Percentiles rank a stretch among this genome's conserved stretches.
phyloP scores from a whole-genome alignment of 2,113 vertebrate genomes.

The Cryptotis parvus region DNA sequence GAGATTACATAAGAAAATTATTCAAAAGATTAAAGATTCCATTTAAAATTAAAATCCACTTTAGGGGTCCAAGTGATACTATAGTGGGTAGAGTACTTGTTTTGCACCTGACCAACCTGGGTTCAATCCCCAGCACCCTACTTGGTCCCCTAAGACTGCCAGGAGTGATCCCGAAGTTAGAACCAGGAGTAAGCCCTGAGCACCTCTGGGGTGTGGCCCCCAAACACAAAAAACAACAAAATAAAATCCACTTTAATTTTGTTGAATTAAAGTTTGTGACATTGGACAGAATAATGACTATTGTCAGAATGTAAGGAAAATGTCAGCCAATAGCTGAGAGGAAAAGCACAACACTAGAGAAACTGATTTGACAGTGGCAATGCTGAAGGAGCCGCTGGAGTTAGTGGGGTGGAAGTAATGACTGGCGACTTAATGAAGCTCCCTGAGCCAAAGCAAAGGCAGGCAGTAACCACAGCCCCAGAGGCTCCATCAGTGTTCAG shows the following conservation, averaged over 20 bases:
- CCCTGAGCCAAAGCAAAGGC: background rate
- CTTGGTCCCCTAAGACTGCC: too few species aligned
- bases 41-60: conserved; percentile 14
- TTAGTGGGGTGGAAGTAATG: background rate
- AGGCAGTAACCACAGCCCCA: background rate
- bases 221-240: too few species aligned
- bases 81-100: too few species aligned
- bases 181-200: too few species aligned
- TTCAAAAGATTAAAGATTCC: conserved; percentile 10
- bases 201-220: too few species aligned
- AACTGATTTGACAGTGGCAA: background rate
- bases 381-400: background rate
- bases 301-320: conserved; percentile 32
- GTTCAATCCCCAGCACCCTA: too few species aligned
- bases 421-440: background rate
- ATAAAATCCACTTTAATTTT: background rate
- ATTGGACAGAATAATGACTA: background rate
- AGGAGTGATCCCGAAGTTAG: too few species aligned
- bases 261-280: conserved; percentile 5
- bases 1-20: background rate
- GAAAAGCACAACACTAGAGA: conserved; percentile 11
- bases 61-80: too few species aligned
- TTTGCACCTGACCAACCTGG: too few species aligned
- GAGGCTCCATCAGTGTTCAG: background rate
- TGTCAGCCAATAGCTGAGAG: background rate